Evolutionary conservation across 1,140 invertebrate species (phyloP).

Genomic region (Neodiprion pinetum): DNA sequence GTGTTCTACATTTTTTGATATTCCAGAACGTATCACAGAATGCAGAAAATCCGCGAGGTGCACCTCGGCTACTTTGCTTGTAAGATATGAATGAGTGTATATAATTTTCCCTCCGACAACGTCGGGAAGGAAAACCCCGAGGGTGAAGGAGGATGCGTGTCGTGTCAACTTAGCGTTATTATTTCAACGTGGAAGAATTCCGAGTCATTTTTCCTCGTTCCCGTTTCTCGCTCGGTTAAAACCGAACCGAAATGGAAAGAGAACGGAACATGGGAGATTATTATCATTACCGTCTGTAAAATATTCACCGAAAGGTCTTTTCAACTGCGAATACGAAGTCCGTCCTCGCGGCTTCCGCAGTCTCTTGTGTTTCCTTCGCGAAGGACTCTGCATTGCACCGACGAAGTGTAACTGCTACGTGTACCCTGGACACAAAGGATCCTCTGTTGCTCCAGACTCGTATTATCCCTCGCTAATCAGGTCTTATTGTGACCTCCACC

Average conservation of each 20-base stretch:
- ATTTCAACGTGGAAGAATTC: background rate
- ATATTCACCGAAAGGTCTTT: background rate
- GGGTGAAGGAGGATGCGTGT: background rate
- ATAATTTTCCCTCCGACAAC: no score
- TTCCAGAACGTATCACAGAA: no score
- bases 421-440: conserved; percentile 6
- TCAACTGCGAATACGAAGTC: background rate
- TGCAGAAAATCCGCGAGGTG: no score
- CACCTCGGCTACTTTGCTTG: no score
- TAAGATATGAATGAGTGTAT: no score
- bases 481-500: conserved; percentile 14
- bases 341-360: background rate
- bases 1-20: no score
- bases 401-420: background rate
- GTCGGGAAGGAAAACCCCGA: no score
- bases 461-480: conserved; percentile 15
- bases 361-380: background rate
- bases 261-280: background rate
- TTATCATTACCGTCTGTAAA: background rate
- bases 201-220: background rate
- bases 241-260: background rate
- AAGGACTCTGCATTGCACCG: background rate
- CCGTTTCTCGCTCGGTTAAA: no score
- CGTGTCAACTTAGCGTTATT: conserved; percentile 2
- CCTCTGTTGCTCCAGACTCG: background rate